These are phyloP conservation scores for Synanthedon formicaeformis DNA, from an alignment of 2,888 invertebrate species.

Conservation along the genomic window DNA sequence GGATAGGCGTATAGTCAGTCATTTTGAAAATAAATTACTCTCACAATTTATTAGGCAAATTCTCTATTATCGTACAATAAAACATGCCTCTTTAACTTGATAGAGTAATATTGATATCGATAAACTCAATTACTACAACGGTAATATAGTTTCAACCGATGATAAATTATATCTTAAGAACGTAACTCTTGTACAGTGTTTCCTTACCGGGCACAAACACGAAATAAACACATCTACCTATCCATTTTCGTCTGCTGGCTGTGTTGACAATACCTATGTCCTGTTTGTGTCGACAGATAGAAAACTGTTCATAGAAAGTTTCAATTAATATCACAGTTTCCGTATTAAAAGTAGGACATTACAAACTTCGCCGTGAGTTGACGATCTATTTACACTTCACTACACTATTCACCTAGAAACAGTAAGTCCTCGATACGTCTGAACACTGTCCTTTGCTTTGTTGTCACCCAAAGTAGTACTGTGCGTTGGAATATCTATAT, in stretches of 20 bases:
- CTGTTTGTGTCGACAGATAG: neutral
- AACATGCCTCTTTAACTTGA: constrained; percentile 7
- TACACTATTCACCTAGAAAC: constrained; percentile 65
- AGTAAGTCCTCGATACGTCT: constrained; percentile 69
- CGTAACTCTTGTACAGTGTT: constrained; percentile 16
- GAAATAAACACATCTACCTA: neutral
- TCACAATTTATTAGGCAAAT: neutral
- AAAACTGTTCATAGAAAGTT: constrained; percentile 30
- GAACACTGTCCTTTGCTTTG: constrained; percentile 67
- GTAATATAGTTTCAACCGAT: constrained; percentile 23
- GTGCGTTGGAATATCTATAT: constrained; percentile 74
- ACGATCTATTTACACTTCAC: constrained; percentile 44
- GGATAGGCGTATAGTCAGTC: constrained; percentile 39
- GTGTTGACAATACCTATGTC: neutral
- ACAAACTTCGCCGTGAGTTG: constrained; percentile 30
- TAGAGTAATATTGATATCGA: constrained; percentile 7
- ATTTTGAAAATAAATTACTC: constrained; percentile 14
- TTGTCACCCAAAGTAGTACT: constrained; percentile 84
- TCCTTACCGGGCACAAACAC: neutral
- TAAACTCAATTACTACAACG: constrained; percentile 27
- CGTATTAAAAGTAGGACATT: constrained; percentile 65
- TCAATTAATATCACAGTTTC: constrained; percentile 70
- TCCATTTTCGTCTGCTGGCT: neutral
- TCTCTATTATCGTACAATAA: neutral
- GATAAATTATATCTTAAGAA: constrained; percentile 26